Percentiles rank a stretch among this genome's conserved stretches.
phyloP scores from a whole-genome alignment of 2,888 invertebrate genomes.

The Ornithoptera alexandrae region DNA sequence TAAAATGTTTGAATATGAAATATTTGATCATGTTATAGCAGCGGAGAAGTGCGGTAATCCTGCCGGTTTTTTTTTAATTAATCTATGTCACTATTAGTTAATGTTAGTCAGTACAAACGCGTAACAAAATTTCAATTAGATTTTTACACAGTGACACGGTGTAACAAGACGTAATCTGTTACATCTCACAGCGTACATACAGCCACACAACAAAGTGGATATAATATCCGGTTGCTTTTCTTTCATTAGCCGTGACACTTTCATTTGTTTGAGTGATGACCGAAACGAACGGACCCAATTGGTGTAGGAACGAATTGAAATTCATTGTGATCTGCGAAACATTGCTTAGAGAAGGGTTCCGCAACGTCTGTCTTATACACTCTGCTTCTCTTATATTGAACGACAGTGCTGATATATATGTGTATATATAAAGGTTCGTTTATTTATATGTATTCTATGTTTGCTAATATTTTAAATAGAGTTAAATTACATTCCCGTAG shows the following conservation, averaged over 20 bases:
- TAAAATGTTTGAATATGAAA: too few relatives aligned
- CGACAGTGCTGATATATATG: too few relatives aligned
- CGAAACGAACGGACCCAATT: conserved; percentile 30
- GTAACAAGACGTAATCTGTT: conserved; percentile 26
- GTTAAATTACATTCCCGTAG: too few relatives aligned
- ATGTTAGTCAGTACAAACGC: neutral
- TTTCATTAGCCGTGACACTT: conserved; percentile 43
- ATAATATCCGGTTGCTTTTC: conserved; percentile 48
- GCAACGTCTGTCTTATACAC: neutral
- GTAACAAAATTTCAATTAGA: conserved; percentile 28
- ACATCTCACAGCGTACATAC: conserved; percentile 19
- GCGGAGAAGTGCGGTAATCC: neutral
- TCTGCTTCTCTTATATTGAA: neutral
- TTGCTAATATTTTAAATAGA: too few relatives aligned
- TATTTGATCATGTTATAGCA: too few relatives aligned
- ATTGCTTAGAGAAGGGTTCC: conserved; percentile 12
- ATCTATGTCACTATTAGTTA: neutral
- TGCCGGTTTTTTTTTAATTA: neutral
- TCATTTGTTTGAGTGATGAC: conserved; percentile 41
- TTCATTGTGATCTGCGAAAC: conserved; percentile 16
- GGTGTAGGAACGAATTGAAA: conserved; percentile 32
- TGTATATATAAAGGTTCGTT: too few relatives aligned
- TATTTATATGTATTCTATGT: too few relatives aligned
- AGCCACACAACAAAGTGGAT: conserved; percentile 26
- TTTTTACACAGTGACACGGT: conserved; percentile 16